Conservation (phyloP, 2,888 invertebrate species). For the Mythimna albipuncta region DNA sequence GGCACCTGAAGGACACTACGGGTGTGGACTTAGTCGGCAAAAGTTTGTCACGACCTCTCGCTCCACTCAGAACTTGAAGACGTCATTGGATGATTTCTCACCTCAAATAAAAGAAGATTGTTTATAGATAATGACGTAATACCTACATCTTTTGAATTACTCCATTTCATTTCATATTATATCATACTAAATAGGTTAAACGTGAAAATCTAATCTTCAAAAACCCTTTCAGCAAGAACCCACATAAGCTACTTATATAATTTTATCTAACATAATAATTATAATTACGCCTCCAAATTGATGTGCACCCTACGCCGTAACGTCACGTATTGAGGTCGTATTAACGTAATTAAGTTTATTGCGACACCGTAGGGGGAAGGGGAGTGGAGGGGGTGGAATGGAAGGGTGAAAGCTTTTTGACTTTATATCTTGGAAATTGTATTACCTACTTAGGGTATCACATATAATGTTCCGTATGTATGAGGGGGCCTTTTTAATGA, state of each 20-base stretch:
- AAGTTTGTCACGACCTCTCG: no score
- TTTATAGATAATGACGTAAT: no score
- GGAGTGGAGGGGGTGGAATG: constrained; percentile 40
- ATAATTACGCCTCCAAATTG: constrained; percentile 34
- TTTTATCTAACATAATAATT: constrained; percentile 38
- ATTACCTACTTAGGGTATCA: constrained; percentile 78
- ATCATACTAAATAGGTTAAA: background rate
- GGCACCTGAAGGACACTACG: no score
- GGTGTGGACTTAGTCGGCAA: no score
- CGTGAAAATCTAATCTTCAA: background rate
- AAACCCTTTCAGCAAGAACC: background rate
- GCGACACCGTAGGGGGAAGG: constrained; percentile 71
- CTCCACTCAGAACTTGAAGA: no score
- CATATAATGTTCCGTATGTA: constrained; percentile 64
- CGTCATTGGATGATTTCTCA: no score
- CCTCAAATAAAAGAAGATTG: no score
- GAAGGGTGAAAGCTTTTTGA: constrained; percentile 78
- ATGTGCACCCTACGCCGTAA: constrained; percentile 69
- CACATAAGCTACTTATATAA: constrained; percentile 9
- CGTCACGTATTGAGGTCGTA: constrained; percentile 83
- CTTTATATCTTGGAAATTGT: constrained; percentile 84
- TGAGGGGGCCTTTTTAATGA: constrained; percentile 42
- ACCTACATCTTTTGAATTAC: no score
- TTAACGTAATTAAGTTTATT: constrained; percentile 88
- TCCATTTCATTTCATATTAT: no score